Evolutionary conservation across 2,113 vertebrate species (phyloP).

Genomic region (Hippocampus abdominalis): DNA sequence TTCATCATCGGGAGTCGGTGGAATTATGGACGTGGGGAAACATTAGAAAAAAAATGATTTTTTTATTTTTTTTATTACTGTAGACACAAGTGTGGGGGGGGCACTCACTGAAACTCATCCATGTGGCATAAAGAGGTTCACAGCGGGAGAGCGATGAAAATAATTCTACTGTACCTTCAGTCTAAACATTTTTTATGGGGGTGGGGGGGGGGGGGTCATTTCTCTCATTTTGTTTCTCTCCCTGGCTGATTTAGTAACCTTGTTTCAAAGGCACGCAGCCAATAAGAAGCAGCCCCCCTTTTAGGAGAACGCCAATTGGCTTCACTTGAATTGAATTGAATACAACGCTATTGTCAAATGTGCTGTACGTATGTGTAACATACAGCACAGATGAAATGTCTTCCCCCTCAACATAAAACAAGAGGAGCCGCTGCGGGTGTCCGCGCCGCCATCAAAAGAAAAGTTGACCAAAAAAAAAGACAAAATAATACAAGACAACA

Average conservation of each 20-base stretch:
- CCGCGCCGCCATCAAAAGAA: too few relatives aligned
- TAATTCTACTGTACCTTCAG: slow-evolving; percentile 57
- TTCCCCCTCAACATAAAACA: too few relatives aligned
- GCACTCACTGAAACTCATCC: slow-evolving; percentile 18
- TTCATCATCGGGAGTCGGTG: slow-evolving; percentile 46
- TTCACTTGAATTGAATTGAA: too few relatives aligned
- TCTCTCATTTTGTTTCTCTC: slow-evolving; percentile 35
- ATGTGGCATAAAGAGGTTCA: slow-evolving; percentile 43
- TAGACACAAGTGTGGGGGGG: slow-evolving; percentile 22
- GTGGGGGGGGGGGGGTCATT: neutral
- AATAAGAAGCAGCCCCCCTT: slow-evolving; percentile 66
- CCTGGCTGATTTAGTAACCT: slow-evolving; percentile 74
- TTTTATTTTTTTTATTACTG: neutral
- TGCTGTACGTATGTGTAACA: too few relatives aligned
- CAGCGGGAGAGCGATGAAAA: slow-evolving; percentile 59
- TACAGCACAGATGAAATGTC: too few relatives aligned
- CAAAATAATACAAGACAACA: too few relatives aligned
- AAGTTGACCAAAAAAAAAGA: too few relatives aligned
- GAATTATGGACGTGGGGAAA: slow-evolving; percentile 26
- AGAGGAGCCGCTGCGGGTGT: too few relatives aligned
- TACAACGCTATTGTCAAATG: too few relatives aligned
- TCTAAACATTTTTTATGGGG: slow-evolving; percentile 18
- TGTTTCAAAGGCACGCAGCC: slow-evolving; percentile 65
- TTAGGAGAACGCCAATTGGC: slow-evolving; percentile 48
- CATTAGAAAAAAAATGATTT: slow-evolving; percentile 19